Base-by-base conservation (phyloP, 2,797 vertebrate species). In the Danio choprae region DNA sequence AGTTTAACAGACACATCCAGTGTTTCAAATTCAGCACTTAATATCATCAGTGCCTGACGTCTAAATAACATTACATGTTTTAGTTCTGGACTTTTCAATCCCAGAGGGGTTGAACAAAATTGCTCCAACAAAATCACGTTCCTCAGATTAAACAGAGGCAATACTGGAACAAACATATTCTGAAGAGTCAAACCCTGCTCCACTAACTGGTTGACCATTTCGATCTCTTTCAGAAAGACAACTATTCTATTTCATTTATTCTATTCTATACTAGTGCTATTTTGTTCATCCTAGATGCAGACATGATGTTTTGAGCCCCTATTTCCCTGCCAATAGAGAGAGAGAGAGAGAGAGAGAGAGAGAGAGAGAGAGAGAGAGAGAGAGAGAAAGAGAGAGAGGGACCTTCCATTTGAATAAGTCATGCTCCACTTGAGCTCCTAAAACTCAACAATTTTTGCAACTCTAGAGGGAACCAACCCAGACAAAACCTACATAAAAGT, bases 111-210 rank as follows among this genome's bases (percentile, higher is more conserved):
- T n/a, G n/a, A n/a, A n/a, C n/a, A 68, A 29, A 29, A 67, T 67
- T 12, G n/a, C n/a, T n/a, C n/a, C n/a, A 20, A 67, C 20, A 67
- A 48, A 18, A 65, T 65, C 18, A 67, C 56, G 40, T 44, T 44
- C 64, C 44, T 64, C 40, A 63, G 60, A 7, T 63, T 43, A 63
- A 9, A 63, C 60, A n/a, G 10, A n/a, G 60, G 62, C 41, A 64
- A 18, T 0, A 64, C 5, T 20, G 38, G 62, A 18, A 64, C 9
- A 6, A 64, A 64, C 9, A 64, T 40, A 64, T 64, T 5, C 12
- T 64, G 62, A 7, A 63, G 38, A n/a, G 38, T 41, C 38, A 62
- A n/a, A 16, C 59, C 59, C 16, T 15, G n/a, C 59, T 62, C 59
- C 36, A 40, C 59, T n/a, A 41, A 41, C 4, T 62, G 36, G 16